Conservation (phyloP, 2,797 vertebrate species). For the Chelon labrosus region DNA sequence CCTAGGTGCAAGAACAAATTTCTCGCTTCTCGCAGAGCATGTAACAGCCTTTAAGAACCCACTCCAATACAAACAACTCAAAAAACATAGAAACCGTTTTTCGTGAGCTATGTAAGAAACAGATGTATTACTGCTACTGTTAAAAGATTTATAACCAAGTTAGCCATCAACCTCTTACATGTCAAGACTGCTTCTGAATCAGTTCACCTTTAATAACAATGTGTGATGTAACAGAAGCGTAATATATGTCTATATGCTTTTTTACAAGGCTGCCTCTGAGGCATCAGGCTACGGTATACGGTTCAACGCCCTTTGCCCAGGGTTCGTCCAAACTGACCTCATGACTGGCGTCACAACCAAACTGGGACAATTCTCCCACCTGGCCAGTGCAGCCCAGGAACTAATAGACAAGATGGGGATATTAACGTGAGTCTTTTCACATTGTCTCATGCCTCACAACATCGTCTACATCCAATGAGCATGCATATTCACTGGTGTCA, state of each 20-base stretch:
- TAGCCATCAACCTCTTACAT: too few relatives aligned
- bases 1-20: too few relatives aligned
- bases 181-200: too few relatives aligned
- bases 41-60: too few relatives aligned
- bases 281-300: slow-evolving; percentile 70
- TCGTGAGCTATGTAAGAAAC: too few relatives aligned
- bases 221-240: background rate
- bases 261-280: slow-evolving; percentile 64
- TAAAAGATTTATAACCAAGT: too few relatives aligned
- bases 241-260: background rate
- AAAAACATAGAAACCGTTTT: too few relatives aligned
- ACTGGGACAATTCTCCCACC: slow-evolving; percentile 47
- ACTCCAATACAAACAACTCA: too few relatives aligned
- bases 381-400: background rate
- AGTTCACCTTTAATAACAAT: too few relatives aligned
- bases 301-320: slow-evolving; percentile 79
- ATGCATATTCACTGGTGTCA: background rate
- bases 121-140: too few relatives aligned
- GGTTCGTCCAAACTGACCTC: slow-evolving; percentile 74
- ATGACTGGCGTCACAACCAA: background rate
- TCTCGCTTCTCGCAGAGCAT: too few relatives aligned
- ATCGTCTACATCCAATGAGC: background rate
- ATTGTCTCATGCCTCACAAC: background rate
- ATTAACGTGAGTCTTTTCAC: slow-evolving; percentile 56
- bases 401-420: slow-evolving; percentile 21